Conservation (phyloP, 2,888 invertebrate species). For the Calameuta pallipes region DNA sequence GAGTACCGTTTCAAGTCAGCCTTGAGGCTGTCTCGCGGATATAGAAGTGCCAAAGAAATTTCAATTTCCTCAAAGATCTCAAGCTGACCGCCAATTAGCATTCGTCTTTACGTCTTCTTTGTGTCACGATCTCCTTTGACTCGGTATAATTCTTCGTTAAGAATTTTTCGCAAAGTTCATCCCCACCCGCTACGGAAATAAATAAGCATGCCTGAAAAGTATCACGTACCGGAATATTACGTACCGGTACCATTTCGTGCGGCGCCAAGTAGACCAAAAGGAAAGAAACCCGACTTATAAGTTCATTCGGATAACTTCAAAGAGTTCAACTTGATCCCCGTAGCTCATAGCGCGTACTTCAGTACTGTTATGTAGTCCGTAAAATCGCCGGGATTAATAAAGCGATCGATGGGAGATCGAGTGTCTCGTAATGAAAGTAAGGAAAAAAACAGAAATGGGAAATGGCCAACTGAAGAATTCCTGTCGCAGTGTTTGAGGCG, state of each 20-base stretch:
- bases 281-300: neutral
- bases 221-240: neutral
- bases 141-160: neutral
- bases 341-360: neutral
- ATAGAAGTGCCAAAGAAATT: slow-evolving; percentile 32
- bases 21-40: slow-evolving; percentile 9
- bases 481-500: neutral
- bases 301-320: neutral
- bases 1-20: neutral
- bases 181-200: neutral
- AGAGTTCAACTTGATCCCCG: neutral
- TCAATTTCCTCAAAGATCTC: slow-evolving; percentile 40
- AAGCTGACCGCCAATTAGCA: slow-evolving; percentile 6
- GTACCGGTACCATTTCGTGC: neutral
- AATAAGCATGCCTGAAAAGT: neutral
- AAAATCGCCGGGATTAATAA: neutral
- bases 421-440: neutral
- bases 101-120: neutral
- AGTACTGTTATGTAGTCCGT: neutral
- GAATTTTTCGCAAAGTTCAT: neutral
- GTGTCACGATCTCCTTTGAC: neutral
- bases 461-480: neutral
- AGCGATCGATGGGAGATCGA: neutral
- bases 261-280: neutral
- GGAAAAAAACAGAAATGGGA: neutral